phyloP scores from a whole-genome alignment of 2,888 invertebrate species.

The Torymus tubicola region DNA sequence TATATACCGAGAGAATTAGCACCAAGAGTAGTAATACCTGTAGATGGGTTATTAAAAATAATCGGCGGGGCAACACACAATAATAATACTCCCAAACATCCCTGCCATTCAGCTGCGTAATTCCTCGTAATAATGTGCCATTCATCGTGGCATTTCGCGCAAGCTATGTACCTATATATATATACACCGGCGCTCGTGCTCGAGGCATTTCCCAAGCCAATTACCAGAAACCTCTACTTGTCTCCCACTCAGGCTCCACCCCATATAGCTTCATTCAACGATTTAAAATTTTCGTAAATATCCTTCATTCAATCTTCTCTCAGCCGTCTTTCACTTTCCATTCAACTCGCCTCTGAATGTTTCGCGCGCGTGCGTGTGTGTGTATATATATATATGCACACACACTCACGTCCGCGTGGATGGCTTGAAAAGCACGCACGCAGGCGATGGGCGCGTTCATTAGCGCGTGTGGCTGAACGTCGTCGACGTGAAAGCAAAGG shows the following conservation, averaged over 20 bases:
- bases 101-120: background rate
- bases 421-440: background rate
- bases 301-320: constrained; percentile 5
- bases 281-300: constrained; percentile 38
- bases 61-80: too few species aligned
- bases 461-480: constrained; percentile 11
- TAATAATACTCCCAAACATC: background rate
- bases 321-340: background rate
- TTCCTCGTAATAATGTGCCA: background rate
- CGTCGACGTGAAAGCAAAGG: constrained; percentile 1
- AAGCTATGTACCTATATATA: background rate
- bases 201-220: constrained; percentile 13
- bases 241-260: background rate
- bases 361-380: background rate
- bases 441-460: constrained; percentile 3
- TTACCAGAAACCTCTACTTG: constrained; percentile 18
- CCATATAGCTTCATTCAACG: background rate
- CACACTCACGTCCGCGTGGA: background rate
- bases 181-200: background rate
- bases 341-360: background rate
- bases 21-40: too few species aligned
- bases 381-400: background rate
- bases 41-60: too few species aligned
- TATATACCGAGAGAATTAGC: too few species aligned
- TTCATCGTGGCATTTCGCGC: background rate